Conservation (phyloP, 2,888 invertebrate species). For the Acronicta leporina region DNA sequence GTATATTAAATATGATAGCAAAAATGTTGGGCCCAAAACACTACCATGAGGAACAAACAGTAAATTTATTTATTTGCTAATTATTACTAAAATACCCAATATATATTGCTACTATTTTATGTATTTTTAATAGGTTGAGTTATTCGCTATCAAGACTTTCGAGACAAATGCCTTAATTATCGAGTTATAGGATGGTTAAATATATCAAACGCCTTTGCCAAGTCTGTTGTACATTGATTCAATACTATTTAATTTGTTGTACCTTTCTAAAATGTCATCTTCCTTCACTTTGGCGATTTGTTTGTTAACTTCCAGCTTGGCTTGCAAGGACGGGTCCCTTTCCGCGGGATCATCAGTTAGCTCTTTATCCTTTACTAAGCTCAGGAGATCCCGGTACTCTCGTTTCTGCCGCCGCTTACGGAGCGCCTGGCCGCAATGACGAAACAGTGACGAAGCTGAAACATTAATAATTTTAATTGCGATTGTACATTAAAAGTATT, state of each 20-base stretch:
- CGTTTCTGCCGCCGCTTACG: slow-evolving; percentile 73
- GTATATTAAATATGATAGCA: too few relatives aligned
- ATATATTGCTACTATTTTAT: too few relatives aligned
- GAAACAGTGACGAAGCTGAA: slow-evolving; percentile 72
- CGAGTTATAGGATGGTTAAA: too few relatives aligned
- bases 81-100: too few relatives aligned
- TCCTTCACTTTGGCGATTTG: slow-evolving; percentile 67
- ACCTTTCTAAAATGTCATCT: slow-evolving; percentile 54
- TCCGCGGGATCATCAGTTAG: slow-evolving; percentile 88
- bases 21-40: too few relatives aligned
- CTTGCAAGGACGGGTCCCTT: slow-evolving; percentile 82
- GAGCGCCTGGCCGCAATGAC: slow-evolving; percentile 72
- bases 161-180: too few relatives aligned
- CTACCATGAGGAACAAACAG: too few relatives aligned
- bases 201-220: not conserved
- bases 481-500: too few relatives aligned
- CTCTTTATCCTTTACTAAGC: slow-evolving; percentile 62
- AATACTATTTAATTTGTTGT: not conserved
- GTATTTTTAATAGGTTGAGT: too few relatives aligned
- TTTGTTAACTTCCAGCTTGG: slow-evolving; percentile 86
- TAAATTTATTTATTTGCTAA: too few relatives aligned
- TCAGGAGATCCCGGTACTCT: slow-evolving; percentile 78
- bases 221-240: not conserved
- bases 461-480: slow-evolving; percentile 4
- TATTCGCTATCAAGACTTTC: too few relatives aligned